These are phyloP conservation scores for Ondatra zibethicus DNA, from an alignment of 2,113 vertebrate species.

Conservation along the genomic window DNA sequence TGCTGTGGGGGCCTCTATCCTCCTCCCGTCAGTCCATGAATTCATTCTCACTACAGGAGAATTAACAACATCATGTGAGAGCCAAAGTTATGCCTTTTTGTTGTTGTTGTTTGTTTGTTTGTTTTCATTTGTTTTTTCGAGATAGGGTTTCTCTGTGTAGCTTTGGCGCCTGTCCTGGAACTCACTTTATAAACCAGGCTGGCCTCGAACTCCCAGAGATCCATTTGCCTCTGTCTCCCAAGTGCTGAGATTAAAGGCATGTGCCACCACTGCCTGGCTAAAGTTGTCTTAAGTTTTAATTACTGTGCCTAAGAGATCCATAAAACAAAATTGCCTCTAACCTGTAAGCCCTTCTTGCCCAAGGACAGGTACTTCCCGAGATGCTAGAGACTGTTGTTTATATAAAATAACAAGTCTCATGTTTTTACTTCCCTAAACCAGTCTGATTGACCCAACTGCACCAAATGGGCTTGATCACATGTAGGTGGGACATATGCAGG, in stretches of 20 bases:
- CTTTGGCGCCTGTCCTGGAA: no score
- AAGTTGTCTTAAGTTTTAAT: not conserved
- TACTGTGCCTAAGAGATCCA: not conserved
- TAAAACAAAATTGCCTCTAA: not conserved
- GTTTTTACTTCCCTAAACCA: not conserved
- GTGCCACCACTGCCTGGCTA: no score
- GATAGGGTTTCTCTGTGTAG: no score
- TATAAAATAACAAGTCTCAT: not conserved
- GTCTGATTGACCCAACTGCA: not conserved
- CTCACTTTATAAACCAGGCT: no score
- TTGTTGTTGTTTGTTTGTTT: no score
- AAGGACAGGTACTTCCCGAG: not conserved
- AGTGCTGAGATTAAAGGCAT: no score
- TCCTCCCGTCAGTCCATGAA: not conserved
- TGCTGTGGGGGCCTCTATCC: not conserved
- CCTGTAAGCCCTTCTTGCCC: not conserved
- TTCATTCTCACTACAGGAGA: slow-evolving; percentile 4
- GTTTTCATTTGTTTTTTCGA: no score
- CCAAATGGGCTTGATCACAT: not conserved
- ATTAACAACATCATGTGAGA: not conserved
- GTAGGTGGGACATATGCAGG: not conserved
- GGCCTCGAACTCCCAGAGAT: no score
- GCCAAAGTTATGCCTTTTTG: not conserved
- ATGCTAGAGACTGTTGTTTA: no score
- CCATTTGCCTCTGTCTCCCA: no score